Evolutionary conservation across 1,140 invertebrate genomes (phyloP), one percentile per base, ranked within the genome.

Genomic region (Paramacrobiotus metropolitanus): DNA sequence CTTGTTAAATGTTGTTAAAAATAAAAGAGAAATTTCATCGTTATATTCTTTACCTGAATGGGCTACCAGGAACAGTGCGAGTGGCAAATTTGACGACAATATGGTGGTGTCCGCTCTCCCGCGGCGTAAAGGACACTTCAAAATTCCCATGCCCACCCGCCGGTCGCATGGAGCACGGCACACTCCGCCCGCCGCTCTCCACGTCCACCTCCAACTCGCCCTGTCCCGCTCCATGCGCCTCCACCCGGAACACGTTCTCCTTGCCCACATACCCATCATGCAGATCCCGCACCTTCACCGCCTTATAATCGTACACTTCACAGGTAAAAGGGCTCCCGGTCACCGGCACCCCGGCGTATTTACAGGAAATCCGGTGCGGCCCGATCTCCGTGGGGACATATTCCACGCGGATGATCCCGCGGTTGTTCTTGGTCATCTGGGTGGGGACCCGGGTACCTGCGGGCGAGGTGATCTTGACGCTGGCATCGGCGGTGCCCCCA

Each of bases 201-300:
- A 98, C 91, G 0, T 89, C 91, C 30, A 97, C 91, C 73, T 97
- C 92, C 44, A 98, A 73, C 73, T 95, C 95, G 9, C 94, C 94
- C 30, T 81, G 88, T 29, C 94, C 94, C 29, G 91, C 91, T 74
- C 90, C 85, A 70, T 86, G 87, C 9, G 92, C 95, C 76, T 98
- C 91, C 66, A 98, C 92, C 48, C 28, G 15, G 24, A 55, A 15
- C 15, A 24, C 28, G 15, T 15, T 20, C 24, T 55, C 48, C 24
- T 28, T 15, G 15, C 48, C 48, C 15, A 55, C 48, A 24, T 20
- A 55, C 28, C 48, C 48, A 55, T 55, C 48, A 15, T 55, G 48
- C 60, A 83, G 72, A 15, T 86, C 85, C 21, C 82, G 81, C 3
- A 91, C 84, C 66, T 81, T 78, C 1, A 92, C 87, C 68, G 85